These are phyloP conservation scores for Akabosia matsudoensis DNA, from an alignment of 1,140 invertebrate genomes.

Conservation along the genomic window DNA sequence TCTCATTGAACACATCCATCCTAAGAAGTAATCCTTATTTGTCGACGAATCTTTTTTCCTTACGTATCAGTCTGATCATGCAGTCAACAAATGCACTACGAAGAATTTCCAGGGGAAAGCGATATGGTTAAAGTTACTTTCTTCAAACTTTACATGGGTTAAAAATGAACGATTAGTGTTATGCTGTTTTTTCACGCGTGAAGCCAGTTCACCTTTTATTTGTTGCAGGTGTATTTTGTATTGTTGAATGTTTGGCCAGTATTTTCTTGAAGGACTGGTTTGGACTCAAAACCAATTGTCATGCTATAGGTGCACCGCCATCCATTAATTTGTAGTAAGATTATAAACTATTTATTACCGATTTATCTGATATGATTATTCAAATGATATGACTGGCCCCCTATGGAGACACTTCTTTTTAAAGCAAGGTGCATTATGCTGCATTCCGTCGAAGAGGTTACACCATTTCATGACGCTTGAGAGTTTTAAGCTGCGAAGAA, in stretches of 20 bases:
- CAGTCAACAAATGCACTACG: too few species aligned
- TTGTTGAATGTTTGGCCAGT: slow-evolving; percentile 7
- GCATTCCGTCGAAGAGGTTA: too few species aligned
- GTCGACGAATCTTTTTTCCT: too few species aligned
- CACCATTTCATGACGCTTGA: too few species aligned
- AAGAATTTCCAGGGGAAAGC: too few species aligned
- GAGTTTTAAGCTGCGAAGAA: not conserved
- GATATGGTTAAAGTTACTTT: too few species aligned
- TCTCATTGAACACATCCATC: too few species aligned
- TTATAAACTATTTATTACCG: not conserved
- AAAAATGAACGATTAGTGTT: not conserved
- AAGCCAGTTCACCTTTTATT: not conserved
- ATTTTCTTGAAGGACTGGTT: slow-evolving; percentile 13
- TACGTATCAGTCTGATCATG: too few species aligned
- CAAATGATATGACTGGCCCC: slow-evolving; percentile 11
- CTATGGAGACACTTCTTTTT: not conserved
- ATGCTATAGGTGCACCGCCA: not conserved
- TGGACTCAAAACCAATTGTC: not conserved
- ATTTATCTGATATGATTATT: slow-evolving; percentile 10
- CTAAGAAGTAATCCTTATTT: too few species aligned
- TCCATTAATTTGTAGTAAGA: slow-evolving; percentile 5
- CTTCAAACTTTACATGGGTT: too few species aligned
- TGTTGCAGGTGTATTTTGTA: not conserved
- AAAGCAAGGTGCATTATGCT: not conserved
- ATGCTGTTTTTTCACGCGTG: not conserved